Conservation (phyloP, 1,140 invertebrate species). For the Eupeodes corollae region DNA sequence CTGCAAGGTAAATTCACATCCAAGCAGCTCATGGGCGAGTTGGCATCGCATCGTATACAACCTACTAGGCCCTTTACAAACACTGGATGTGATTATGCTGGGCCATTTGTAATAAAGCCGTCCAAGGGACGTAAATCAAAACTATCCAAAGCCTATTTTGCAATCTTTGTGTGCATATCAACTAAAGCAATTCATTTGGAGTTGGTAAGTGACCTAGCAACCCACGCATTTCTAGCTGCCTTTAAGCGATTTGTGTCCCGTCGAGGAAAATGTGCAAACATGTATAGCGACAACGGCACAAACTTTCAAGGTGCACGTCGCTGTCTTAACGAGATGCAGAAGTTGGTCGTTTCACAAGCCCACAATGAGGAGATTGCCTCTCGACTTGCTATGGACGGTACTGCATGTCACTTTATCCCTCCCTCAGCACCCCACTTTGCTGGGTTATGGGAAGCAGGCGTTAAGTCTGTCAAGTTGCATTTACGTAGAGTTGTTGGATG, state of each 20-base stretch:
- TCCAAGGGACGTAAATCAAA: background rate
- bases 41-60: slow-evolving; percentile 13
- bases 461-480: slow-evolving; percentile 23
- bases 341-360: slow-evolving; percentile 1
- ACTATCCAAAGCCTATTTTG: slow-evolving; percentile 9
- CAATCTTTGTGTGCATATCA: slow-evolving; percentile 12
- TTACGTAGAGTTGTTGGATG: slow-evolving; percentile 14
- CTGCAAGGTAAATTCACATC: slow-evolving; percentile 11
- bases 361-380: background rate
- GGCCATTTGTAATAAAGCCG: slow-evolving; percentile 16
- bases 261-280: slow-evolving; percentile 16
- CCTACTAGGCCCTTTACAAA: slow-evolving; percentile 18
- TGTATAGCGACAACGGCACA: slow-evolving; percentile 26
- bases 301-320: no score
- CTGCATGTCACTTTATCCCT: slow-evolving; percentile 18
- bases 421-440: slow-evolving; percentile 20
- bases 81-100: slow-evolving; percentile 27
- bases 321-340: no score
- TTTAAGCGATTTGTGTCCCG: slow-evolving; percentile 29
- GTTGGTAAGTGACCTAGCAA: slow-evolving; percentile 9
- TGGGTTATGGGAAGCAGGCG: slow-evolving; percentile 22
- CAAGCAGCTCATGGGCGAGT: slow-evolving; percentile 27
- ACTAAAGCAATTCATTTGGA: slow-evolving; percentile 24
- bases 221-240: slow-evolving; percentile 21
- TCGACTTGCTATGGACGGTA: slow-evolving; percentile 7